Base-by-base conservation (phyloP, 2,888 invertebrate species). In the Morpho helenor region DNA sequence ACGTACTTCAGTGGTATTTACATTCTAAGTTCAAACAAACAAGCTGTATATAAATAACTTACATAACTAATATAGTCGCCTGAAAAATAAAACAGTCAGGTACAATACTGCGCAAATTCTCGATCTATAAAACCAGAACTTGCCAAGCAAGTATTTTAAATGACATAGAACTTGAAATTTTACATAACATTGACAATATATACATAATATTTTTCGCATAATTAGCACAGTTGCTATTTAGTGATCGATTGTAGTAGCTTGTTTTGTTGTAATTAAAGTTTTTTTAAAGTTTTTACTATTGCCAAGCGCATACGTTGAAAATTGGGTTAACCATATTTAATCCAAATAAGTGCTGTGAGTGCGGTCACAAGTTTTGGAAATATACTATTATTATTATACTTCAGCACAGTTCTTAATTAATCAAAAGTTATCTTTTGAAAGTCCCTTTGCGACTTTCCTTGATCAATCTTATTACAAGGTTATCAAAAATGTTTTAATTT, bases 81-180 rank as follows among this genome's bases (percentile, higher is more conserved):
- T 31, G 31, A 31, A 31, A 31, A 31, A 31, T 31, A 31, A 31
- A 31, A 31, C 31, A 31, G 31, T 31, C 31, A 31, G 31, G 3
- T 31, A 31, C 31, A 31, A 31, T 31, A 31, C 31, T 54, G 55
- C 55, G 44, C 49, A 63, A 61, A 63, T 61, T 59, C 66, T 60
- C 60, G 52, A 58, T 60, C 59, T 60, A 63, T 60, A 69, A 68
- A 70, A 71, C 68, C 63, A 62, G 69, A 82, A 82, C 80, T 78
- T 70, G 80, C 70, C 69, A 60, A 52, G 73, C 78, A 70, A 68
- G 80, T 74, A 70, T 69, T 68, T 67, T 65, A 75, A 76, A 54
- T 82, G 82, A 79, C 85, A 84, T 80, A 83, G 80, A 84, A 87
- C 86, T 87, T 86, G 85, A 83, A 83, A 80, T 84, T 86, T 86